These are phyloP conservation scores for Nasonovia ribisnigri DNA, from an alignment of 2,888 invertebrate genomes.

Conservation along the genomic window DNA sequence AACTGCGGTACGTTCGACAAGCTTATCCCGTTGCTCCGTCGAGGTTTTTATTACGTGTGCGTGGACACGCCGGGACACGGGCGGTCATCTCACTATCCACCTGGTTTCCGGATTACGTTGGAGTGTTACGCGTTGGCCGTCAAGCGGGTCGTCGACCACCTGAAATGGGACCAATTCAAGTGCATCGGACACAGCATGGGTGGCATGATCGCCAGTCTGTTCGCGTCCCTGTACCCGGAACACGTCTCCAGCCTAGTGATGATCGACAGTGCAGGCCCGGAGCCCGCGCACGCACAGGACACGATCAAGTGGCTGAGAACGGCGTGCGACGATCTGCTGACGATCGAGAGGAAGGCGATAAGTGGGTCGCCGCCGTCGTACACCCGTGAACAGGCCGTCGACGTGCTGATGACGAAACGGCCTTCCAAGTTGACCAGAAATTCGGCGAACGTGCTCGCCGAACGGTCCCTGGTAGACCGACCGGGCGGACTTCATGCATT, in stretches of 20 bases:
- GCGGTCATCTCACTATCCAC: slow-evolving; percentile 70
- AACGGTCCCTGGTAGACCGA: slow-evolving; percentile 66
- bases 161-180: slow-evolving; percentile 70
- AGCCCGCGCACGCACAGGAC: slow-evolving; percentile 64
- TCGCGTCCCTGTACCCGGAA: slow-evolving; percentile 68
- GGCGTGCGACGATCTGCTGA: slow-evolving; percentile 67
- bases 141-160: slow-evolving; percentile 69
- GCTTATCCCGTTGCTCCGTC: slow-evolving; percentile 70
- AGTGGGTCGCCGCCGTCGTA: slow-evolving; percentile 68
- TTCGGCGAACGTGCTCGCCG: slow-evolving; percentile 68
- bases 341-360: slow-evolving; percentile 66
- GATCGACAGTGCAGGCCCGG: slow-evolving; percentile 69
- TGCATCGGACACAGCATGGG: slow-evolving; percentile 71
- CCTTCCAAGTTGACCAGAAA: slow-evolving; percentile 67
- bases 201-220: slow-evolving; percentile 69
- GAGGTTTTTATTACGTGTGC: slow-evolving; percentile 70
- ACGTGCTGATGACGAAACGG: slow-evolving; percentile 66
- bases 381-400: slow-evolving; percentile 67
- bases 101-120: slow-evolving; percentile 70
- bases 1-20: slow-evolving; percentile 71
- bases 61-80: slow-evolving; percentile 72
- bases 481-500: slow-evolving; percentile 68
- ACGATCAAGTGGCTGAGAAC: slow-evolving; percentile 66
- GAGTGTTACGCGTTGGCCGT: slow-evolving; percentile 69
- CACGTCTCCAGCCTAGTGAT: slow-evolving; percentile 69